phyloP scores from a whole-genome alignment of 2,888 invertebrate species.

The Augochlorella aurata region DNA sequence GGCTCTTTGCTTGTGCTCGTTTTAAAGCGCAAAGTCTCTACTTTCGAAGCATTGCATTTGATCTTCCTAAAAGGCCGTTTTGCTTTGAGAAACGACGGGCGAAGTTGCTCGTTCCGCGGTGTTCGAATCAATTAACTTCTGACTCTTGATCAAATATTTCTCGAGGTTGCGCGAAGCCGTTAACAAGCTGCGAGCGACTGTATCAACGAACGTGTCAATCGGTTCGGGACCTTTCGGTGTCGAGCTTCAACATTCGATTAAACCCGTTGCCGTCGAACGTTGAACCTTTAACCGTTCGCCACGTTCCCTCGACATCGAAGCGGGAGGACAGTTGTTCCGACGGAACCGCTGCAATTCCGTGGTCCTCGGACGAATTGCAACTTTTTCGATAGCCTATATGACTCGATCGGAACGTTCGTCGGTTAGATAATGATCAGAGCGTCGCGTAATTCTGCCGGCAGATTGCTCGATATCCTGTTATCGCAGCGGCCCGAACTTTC shows the following conservation, averaged over 20 bases:
- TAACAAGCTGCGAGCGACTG: neutral
- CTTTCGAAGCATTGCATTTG: too few relatives aligned
- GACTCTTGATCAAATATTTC: neutral
- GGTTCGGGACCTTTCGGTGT: neutral
- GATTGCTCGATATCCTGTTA: neutral
- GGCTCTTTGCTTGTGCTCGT: too few relatives aligned
- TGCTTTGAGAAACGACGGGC: too few relatives aligned
- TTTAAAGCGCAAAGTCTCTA: too few relatives aligned
- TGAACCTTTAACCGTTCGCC: neutral
- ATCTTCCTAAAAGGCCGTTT: too few relatives aligned
- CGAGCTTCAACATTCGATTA: neutral
- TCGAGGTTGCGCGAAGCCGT: neutral
- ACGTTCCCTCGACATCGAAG: neutral
- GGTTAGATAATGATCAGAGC: neutral
- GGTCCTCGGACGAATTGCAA: too few relatives aligned
- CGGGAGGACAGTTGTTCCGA: too few relatives aligned
- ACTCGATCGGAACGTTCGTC: neutral
- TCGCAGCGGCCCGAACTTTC: neutral
- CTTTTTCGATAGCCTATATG: neutral
- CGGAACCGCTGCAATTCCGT: too few relatives aligned
- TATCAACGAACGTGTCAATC: neutral
- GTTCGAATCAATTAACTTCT: neutral
- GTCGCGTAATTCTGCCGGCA: neutral
- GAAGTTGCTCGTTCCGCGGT: neutral
- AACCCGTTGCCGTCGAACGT: neutral